Base-by-base conservation (phyloP, 35 echinoderm and acorn worm species). In the Lytechinus pictus region DNA sequence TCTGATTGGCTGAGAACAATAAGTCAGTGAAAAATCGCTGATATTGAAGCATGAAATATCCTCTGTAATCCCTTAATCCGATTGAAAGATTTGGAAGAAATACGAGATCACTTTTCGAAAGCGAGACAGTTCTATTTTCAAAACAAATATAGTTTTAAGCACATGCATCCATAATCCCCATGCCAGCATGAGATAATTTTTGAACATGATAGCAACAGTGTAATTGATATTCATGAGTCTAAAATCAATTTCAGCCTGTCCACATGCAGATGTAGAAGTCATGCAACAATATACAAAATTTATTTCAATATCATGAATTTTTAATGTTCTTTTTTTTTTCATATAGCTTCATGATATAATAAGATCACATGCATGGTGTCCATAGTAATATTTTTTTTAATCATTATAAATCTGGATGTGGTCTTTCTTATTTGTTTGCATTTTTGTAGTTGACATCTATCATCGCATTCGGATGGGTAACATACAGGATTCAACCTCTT, bases 401-500 rank as follows among this genome's bases (percentile, higher is more conserved):
- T 58, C 9, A 2, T 11, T 11, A 11, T 9, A 57, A 57, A 57
- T 58, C 9, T 51, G 9, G 9, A 9, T 2, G 9, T 16, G 9
- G 27, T 90, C 9, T 90, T 3, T 9, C 6, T 90, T 54, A 9
- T 54, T 44, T 9, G 4, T 29, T 54, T 90, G 1, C 88, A 52
- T 90, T 52, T 10, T 54, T 52, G 10, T 90, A 93, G 92, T 54
- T 93, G 52, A 93, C 92, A 55, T 93, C 92, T 93, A 93, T 93
- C 52, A 93, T 93, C 27, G 92, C 92, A 57, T 93, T 93, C 57
- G 92, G 92, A 14, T 93, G 92, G 92, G 92, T 93, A 10, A 93
- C 92, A 27, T 93, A 93, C 54, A 54, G 92, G 55, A 93, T 93
- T 57, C 92, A 93, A 27, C 92, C 92, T 10, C 16, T 93, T 0